Evolutionary conservation across 2,113 vertebrate species (phyloP), one percentile per base, ranked within the genome.

Genomic region (Nannospalax galili): DNA sequence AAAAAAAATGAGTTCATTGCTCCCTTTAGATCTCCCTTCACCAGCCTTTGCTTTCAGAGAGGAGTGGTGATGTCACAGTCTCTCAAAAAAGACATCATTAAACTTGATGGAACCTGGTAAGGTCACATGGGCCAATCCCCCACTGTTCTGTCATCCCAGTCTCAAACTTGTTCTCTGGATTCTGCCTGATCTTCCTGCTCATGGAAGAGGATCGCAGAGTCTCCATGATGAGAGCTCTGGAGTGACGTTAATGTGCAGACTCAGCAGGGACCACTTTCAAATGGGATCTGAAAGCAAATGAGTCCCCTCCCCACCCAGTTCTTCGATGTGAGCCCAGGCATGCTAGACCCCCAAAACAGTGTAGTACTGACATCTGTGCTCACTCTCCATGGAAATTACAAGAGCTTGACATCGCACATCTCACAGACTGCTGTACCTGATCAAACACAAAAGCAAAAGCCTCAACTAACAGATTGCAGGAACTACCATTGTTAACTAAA

Each of bases 401-500:
- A 73, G 14, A 86, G 56, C 42, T 69, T 42, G 7, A 3, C 64
- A n/a, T 45, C 37, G 12, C 56, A 77, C 40, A 65, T 56, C 32
- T 62, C 73, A 60, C 5, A 22, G 5, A 58, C 8, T 67, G 72
- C 40, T 1, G 3, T 26, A 40, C 22, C 48, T 67, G 32, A 30
- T 12, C 70, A 69, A 85, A 52, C 77, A n/a, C 35, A 85, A 48
- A 19, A 26, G 30, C 40, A 73, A 58, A 58, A 64, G 11, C 60
- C 82, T 62, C 87, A 78, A 77, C 37, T 70, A 72, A 48, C 20
- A 78, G 45, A 35, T 62, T 94, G 40, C 48, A 90, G 84, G 52
- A 86, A 86, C 86, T 73, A 85, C 6, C 11, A 30, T 72, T 60
- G 72, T 78, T 64, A 92, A 77, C 65, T 72, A 45, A 92, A 92